phyloP scores from a whole-genome alignment of 2,113 vertebrate genomes.

The Alectura lathami region DNA sequence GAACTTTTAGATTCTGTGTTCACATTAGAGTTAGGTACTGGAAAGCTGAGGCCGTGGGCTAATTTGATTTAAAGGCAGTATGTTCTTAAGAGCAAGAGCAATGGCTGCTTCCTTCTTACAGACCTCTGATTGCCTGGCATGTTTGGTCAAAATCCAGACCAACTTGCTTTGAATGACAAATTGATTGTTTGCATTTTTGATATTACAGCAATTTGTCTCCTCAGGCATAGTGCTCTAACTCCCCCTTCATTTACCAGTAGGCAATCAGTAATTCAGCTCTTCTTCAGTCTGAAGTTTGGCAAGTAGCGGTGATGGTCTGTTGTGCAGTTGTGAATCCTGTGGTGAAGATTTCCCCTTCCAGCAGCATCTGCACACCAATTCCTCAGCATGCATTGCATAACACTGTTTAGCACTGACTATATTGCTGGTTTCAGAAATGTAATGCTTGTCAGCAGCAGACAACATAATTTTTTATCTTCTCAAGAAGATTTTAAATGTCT shows the following conservation, averaged over 20 bases:
- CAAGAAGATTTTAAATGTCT: not conserved
- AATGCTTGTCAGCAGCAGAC: not conserved
- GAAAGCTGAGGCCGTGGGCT: not conserved
- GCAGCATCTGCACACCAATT: fast-evolving
- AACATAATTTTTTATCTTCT: not conserved
- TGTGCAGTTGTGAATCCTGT: not conserved
- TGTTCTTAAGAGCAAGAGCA: not conserved
- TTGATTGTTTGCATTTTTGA: constrained; percentile 15
- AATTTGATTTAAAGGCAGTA: not conserved
- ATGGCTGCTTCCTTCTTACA: not conserved
- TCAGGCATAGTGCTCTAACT: not conserved
- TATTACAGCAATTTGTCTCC: not conserved
- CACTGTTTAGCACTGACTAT: not conserved
- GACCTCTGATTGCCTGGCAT: not conserved
- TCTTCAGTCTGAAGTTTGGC: not conserved
- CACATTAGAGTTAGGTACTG: not conserved
- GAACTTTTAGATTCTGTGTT: not conserved
- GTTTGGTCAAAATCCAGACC: constrained; percentile 26
- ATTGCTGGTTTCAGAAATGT: not conserved
- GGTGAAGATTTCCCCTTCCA: not conserved
- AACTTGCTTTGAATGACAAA: not conserved
- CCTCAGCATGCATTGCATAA: not conserved
- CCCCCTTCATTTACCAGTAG: not conserved
- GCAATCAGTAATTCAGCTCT: not conserved
- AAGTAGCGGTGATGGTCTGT: not conserved